These are phyloP conservation scores for Paramormyrops hopkinsi DNA, from an alignment of 2,797 vertebrate species.

Conservation along the genomic window DNA sequence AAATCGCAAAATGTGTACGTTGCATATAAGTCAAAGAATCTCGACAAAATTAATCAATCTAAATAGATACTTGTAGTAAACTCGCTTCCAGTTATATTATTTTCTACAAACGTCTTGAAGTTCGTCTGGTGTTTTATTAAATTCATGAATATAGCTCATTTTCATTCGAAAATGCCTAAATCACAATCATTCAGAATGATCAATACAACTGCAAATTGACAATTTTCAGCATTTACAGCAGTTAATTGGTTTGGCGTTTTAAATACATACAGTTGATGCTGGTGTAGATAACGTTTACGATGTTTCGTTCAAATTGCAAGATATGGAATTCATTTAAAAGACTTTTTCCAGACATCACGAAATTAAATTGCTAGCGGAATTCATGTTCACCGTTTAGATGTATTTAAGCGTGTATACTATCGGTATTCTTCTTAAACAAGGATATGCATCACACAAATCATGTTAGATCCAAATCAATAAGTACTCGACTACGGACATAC, in stretches of 20 bases:
- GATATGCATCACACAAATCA: neutral
- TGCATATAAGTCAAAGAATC: neutral
- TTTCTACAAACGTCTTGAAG: neutral
- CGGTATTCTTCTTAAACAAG: neutral
- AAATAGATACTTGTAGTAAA: neutral
- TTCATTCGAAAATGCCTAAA: neutral
- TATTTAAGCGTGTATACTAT: neutral
- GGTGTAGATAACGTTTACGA: neutral
- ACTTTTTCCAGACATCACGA: neutral
- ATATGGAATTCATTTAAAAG: neutral
- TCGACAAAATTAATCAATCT: neutral
- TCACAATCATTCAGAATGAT: neutral
- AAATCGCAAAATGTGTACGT: neutral
- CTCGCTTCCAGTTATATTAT: neutral
- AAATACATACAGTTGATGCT: neutral
- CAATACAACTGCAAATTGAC: neutral
- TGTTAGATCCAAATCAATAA: neutral
- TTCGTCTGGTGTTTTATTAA: neutral
- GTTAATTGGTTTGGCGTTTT: neutral
- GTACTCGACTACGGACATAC: neutral
- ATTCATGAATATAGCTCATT: neutral
- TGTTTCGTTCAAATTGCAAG: neutral
- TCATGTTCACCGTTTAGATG: neutral
- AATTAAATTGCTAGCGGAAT: neutral
- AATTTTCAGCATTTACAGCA: neutral